Conservation (phyloP, 2,888 invertebrate genomes). For the Steinernema hermaphroditum region DNA sequence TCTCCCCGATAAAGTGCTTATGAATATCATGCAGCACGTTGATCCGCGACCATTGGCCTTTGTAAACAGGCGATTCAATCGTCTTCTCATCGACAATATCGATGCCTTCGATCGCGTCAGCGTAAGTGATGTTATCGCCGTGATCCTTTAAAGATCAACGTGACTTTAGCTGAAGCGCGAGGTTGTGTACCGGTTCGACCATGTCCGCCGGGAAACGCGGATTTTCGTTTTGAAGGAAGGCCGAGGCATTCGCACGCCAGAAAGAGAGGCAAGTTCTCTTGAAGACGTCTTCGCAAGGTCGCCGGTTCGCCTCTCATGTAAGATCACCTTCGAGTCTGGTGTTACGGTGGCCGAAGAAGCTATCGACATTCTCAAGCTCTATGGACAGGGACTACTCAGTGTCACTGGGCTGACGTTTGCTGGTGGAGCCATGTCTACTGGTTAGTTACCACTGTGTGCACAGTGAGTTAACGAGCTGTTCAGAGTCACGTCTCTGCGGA, state of each 20-base stretch:
- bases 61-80: not conserved
- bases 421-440: slow-evolving; percentile 5
- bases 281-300: not conserved
- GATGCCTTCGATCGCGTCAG: not conserved
- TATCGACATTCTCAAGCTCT: not conserved
- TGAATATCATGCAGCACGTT: not conserved
- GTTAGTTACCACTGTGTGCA: not conserved
- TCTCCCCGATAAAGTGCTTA: not conserved
- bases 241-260: not conserved
- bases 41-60: slow-evolving; percentile 4
- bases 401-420: not conserved
- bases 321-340: slow-evolving; percentile 8
- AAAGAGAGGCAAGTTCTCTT: not conserved
- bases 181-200: not conserved
- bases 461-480: not conserved
- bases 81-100: not conserved
- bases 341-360: not conserved
- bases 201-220: not conserved
- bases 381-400: not conserved
- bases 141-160: not conserved
- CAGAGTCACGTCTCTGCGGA: not conserved
- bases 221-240: slow-evolving; percentile 13
- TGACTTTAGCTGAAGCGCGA: not conserved
- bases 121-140: not conserved
- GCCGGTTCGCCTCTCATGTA: not conserved